Conservation (phyloP, 1,140 invertebrate species). For the Drosophila nigromelanica region DNA sequence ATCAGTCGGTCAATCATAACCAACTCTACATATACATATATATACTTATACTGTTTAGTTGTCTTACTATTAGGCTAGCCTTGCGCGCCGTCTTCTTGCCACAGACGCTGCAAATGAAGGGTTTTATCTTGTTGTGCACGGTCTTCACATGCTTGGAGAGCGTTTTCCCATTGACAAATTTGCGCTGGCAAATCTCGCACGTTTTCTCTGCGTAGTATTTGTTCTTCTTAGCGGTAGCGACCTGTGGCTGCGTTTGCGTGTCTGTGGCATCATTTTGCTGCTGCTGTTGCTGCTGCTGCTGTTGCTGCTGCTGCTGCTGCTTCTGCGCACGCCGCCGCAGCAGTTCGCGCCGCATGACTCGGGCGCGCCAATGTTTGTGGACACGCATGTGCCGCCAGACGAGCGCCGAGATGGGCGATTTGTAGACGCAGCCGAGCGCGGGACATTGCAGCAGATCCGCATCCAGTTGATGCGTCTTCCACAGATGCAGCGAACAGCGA, state of each 20-base stretch:
- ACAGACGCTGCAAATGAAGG: slow-evolving; percentile 91
- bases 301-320: slow-evolving; percentile 21
- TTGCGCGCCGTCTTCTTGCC: slow-evolving; percentile 89
- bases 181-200: slow-evolving; percentile 89
- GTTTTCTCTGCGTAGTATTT: slow-evolving; percentile 87
- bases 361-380: slow-evolving; percentile 67
- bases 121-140: slow-evolving; percentile 91
- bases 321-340: slow-evolving; percentile 55
- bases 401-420: slow-evolving; percentile 84
- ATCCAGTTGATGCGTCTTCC: slow-evolving; percentile 88
- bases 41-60: background rate
- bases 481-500: slow-evolving; percentile 87
- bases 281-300: background rate
- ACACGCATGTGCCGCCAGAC: slow-evolving; percentile 81
- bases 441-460: slow-evolving; percentile 88
- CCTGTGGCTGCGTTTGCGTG: slow-evolving; percentile 9
- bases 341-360: slow-evolving; percentile 60
- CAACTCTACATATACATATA: too few relatives aligned
- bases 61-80: slow-evolving; percentile 88
- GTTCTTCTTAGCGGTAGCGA: slow-evolving; percentile 44
- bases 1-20: background rate
- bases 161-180: slow-evolving; percentile 90
- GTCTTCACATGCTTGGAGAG: slow-evolving; percentile 90
- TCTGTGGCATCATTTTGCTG: slow-evolving; percentile 1
- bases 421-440: slow-evolving; percentile 86